Conservation (phyloP, 2,797 vertebrate genomes). For the Chelonia mydas region DNA sequence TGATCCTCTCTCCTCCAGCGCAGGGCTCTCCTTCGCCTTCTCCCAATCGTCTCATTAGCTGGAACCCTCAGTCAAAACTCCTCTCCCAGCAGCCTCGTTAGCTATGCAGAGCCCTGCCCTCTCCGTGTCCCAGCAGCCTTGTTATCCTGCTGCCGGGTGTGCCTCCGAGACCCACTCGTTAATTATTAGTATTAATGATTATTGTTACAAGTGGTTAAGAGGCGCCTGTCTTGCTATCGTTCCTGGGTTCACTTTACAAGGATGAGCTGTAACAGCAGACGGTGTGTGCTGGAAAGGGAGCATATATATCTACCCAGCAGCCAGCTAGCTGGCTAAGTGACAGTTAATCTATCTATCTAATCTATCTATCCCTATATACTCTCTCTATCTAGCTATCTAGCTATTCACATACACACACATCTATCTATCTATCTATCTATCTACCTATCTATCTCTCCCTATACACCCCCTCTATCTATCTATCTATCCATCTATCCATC, state of each 20-base stretch:
- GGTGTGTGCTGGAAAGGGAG: background rate
- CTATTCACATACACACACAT: no score
- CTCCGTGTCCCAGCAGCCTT: background rate
- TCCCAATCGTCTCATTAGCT: conserved; percentile 21
- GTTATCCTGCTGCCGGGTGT: background rate
- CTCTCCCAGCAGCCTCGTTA: conserved; percentile 36
- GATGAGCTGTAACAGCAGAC: background rate
- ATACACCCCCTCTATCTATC: background rate
- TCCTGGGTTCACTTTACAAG: background rate
- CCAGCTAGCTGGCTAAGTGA: background rate
- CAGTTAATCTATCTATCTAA: no score
- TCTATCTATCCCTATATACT: no score
- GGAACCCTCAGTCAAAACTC: background rate
- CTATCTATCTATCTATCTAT: background rate
- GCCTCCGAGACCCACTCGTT: background rate
- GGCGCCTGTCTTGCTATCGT: background rate
- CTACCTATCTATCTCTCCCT: background rate
- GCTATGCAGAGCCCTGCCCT: background rate
- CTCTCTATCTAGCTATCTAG: no score
- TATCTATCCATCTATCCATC: no score
- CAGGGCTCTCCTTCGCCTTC: background rate
- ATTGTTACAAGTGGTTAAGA: background rate
- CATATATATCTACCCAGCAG: background rate
- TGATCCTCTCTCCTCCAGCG: background rate
- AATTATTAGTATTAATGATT: conserved; percentile 14